Conservation (phyloP, 2,888 invertebrate genomes). For the Oscheius myriophilus region DNA sequence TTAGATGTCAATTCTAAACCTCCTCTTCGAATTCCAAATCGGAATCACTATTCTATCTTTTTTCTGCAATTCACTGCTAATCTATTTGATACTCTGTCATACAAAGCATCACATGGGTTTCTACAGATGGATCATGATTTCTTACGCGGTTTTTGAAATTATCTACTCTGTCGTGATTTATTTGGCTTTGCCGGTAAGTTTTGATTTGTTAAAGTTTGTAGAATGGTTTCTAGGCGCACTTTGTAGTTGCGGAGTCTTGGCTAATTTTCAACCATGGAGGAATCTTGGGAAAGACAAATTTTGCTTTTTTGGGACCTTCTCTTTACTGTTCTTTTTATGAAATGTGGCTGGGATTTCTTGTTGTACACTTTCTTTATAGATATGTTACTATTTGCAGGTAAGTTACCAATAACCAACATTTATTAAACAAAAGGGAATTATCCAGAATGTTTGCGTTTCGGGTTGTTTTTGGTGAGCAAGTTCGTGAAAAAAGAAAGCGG, state of each 20-base stretch:
- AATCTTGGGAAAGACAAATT: background rate
- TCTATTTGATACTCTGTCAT: background rate
- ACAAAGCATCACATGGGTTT: constrained; percentile 7
- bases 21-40: too few species aligned
- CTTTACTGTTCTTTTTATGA: constrained; percentile 22
- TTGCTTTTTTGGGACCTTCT: constrained; percentile 8
- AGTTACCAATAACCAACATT: background rate
- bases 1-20: too few species aligned
- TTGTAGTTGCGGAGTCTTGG: constrained; percentile 17
- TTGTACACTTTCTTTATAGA: constrained; percentile 17
- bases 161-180: constrained; percentile 11
- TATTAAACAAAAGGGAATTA: too few species aligned
- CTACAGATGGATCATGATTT: constrained; percentile 14
- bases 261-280: constrained; percentile 14
- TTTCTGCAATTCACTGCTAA: constrained; percentile 9
- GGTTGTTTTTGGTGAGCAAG: too few species aligned
- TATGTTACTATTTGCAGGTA: constrained; percentile 12
- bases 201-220: background rate
- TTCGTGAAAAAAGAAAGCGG: too few species aligned
- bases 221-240: constrained; percentile 6
- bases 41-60: background rate
- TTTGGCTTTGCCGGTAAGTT: constrained; percentile 15
- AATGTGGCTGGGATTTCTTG: constrained; percentile 19
- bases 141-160: constrained; percentile 14
- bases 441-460: too few species aligned